Conservation (phyloP, 2,113 vertebrate species). For the Microcebus murinus region DNA sequence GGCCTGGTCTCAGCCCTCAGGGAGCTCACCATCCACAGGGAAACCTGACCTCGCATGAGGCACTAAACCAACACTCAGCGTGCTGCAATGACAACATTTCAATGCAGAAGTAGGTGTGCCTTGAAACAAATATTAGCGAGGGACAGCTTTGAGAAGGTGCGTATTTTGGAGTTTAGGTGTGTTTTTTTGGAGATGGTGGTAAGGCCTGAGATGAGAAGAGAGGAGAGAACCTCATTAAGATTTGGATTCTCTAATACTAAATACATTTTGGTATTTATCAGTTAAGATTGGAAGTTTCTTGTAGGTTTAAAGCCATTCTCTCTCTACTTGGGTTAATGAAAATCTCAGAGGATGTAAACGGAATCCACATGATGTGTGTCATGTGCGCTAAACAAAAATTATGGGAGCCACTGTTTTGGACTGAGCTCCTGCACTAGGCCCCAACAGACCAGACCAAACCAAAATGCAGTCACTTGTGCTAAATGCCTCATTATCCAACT, state of each 20-base stretch:
- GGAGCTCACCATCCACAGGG: not conserved
- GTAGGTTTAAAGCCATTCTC: not conserved
- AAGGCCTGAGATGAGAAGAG: not conserved
- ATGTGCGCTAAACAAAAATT: not conserved
- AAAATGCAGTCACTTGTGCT: not conserved
- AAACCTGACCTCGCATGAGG: not conserved
- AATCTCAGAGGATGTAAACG: not conserved
- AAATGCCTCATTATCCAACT: not conserved
- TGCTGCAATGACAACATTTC: not conserved
- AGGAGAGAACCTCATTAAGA: not conserved
- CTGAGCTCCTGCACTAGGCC: not conserved
- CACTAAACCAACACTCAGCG: not conserved
- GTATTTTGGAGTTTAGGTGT: not conserved
- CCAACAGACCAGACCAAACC: not conserved
- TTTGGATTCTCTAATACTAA: not conserved
- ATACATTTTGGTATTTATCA: not conserved
- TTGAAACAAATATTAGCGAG: not conserved
- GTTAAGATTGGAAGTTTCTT: not conserved
- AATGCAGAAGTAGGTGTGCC: not conserved
- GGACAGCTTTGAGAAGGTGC: not conserved
- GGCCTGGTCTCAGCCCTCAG: not conserved
- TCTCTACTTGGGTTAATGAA: not conserved
- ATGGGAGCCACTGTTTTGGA: not conserved
- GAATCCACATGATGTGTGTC: not conserved
- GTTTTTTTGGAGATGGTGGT: not conserved